Base-by-base conservation (phyloP, 1,140 invertebrate species). In the Dinoponera quadriceps region DNA sequence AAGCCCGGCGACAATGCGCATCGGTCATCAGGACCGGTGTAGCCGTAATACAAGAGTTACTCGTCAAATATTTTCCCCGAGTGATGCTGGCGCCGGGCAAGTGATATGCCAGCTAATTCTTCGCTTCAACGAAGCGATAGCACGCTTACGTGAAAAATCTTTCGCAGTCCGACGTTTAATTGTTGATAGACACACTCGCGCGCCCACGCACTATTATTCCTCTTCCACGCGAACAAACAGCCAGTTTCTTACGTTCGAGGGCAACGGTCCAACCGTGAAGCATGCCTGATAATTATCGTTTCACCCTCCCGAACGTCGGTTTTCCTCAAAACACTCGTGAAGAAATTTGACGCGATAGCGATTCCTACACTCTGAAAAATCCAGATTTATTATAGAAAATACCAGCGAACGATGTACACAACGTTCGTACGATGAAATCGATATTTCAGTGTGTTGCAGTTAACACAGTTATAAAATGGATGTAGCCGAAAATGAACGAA, bases 21-120 rank as follows among this genome's bases (percentile, higher is more conserved):
- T 78, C 82, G 80, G 82, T 89, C 87, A 89, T 89, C 87, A 89
- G 62, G 55, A 71, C 65, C 85, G 78, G 84, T 89, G 82, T 84
- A 83, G 85, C 81, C 69, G 62, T 80, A 87, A 89, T 83, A 86
- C 69, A 77, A 29, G 69, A 89, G 83, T 85, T 89, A 85, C 90
- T 89, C 83, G 72, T 90, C 85, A 90, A 91, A 91, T 91, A 90
- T 91, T 90, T 91, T 90, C 84, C 65, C 49, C 77, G 60, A 59
- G 55, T 25, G 86, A 86, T 88, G 84, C 82, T 82, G 82, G 89
- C 78, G 78, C 59, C 59, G 71, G 48, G 63, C 49, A 78, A 82
- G 60, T 49, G 69, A 62, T 78, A 80, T 86, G 63, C 69, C 71
- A 69, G 65, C 65, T 80, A 65, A 80, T 80, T 54, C 65, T 9